Evolutionary conservation across 2,888 invertebrate species (phyloP).

Genomic region (Piscicola geometra): DNA sequence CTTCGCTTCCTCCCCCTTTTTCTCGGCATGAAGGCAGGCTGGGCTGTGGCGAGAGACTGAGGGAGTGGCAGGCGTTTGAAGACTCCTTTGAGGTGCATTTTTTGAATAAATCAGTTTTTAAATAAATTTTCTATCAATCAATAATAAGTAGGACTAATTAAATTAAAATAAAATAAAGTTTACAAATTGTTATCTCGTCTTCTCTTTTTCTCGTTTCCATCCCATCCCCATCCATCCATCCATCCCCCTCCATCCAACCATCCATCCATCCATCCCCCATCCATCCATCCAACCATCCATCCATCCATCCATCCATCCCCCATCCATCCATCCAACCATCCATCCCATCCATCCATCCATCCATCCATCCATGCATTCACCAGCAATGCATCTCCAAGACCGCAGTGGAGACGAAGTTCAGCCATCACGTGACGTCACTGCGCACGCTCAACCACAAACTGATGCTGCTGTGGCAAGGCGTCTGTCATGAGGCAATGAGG

Average conservation of each 20-base stretch:
- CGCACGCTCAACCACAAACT: conserved; percentile 73
- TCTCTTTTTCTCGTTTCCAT: background rate
- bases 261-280: background rate
- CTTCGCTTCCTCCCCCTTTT: no score
- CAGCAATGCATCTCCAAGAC: conserved; percentile 90
- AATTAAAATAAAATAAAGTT: no score
- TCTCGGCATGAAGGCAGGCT: conserved; percentile 66
- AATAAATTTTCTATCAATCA: background rate
- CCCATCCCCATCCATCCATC: background rate
- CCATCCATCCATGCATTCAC: no score
- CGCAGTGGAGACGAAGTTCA: conserved; percentile 96
- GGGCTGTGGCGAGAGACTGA: conserved; percentile 86
- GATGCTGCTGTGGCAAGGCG: conserved; percentile 63
- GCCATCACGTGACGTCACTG: conserved; percentile 90
- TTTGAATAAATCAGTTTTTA: background rate
- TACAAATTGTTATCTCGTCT: background rate
- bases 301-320: no score
- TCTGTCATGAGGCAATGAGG: conserved; percentile 31
- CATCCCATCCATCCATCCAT: no score
- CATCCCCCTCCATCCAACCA: background rate
- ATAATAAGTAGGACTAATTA: no score
- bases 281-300: background rate
- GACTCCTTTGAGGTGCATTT: conserved; percentile 75
- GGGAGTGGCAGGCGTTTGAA: conserved; percentile 98
- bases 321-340: no score